A percentile compares a stretch with the other conserved stretches of the same genome.
Evolutionary conservation across 1,140 invertebrate genomes (phyloP).

Genomic region (Drosophila ercepeae): DNA sequence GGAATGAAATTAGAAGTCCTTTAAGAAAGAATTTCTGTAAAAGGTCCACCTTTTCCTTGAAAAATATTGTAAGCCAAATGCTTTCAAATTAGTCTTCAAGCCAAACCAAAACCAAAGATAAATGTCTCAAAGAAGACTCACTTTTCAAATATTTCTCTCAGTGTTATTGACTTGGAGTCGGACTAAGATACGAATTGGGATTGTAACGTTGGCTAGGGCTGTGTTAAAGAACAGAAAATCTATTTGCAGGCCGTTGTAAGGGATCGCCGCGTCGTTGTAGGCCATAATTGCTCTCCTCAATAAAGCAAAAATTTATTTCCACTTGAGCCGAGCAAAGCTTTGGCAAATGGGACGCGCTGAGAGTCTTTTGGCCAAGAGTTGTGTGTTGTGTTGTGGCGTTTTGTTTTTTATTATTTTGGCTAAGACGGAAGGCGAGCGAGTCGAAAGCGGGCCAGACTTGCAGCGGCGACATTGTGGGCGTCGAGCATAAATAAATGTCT

Average conservation of each 20-base stretch:
- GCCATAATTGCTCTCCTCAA: constrained; percentile 74
- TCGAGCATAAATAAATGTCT: constrained; percentile 72
- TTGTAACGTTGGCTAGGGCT: constrained; percentile 27
- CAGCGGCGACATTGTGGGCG: constrained; percentile 61
- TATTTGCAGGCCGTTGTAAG: constrained; percentile 56
- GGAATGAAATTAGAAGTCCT: no score
- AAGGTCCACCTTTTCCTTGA: no score
- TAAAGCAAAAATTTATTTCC: constrained; percentile 69
- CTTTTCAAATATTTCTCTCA: background rate
- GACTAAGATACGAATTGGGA: constrained; percentile 10
- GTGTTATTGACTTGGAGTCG: constrained; percentile 5
- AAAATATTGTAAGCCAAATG: no score
- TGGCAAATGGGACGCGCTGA: constrained; percentile 37
- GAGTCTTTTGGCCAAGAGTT: constrained; percentile 34
- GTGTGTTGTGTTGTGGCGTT: no score
- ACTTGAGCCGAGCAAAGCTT: constrained; percentile 33
- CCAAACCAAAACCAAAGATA: no score
- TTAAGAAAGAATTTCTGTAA: no score
- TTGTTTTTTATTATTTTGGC: constrained; percentile 14
- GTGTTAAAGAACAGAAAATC: constrained; percentile 48
- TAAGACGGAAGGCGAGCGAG: constrained; percentile 9
- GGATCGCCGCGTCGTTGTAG: constrained; percentile 55
- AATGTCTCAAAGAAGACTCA: background rate
- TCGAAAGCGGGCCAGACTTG: constrained; percentile 22
- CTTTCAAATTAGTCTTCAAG: no score